Evolutionary conservation across 1,140 invertebrate species (phyloP).

Genomic region (Heliconius hewitsoni): DNA sequence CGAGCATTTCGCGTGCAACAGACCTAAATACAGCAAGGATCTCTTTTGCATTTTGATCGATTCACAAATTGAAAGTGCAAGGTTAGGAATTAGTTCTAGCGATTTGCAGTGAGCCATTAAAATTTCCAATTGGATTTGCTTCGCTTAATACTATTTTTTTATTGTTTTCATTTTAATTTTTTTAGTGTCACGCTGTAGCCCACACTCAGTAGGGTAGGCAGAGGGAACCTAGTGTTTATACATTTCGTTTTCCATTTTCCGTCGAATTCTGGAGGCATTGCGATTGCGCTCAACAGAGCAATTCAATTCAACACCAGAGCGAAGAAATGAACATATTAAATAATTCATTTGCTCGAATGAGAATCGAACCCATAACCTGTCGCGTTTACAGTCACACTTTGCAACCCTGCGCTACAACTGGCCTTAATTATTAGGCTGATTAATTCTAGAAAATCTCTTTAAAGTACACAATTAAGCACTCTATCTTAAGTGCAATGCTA

Average conservation of each 20-base stretch:
- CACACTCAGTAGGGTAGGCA: no score
- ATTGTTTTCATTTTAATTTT: neutral
- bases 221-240: no score
- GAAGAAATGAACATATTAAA: no score
- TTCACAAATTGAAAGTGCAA: slow-evolving; percentile 45
- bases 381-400: no score
- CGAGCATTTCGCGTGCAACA: slow-evolving; percentile 52
- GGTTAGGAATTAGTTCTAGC: slow-evolving; percentile 26
- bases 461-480: slow-evolving; percentile 34
- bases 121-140: neutral
- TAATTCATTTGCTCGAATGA: no score
- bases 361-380: no score
- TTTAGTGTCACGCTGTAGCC: no score
- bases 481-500: slow-evolving; percentile 39
- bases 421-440: neutral
- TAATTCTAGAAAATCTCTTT: slow-evolving; percentile 22
- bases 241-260: no score
- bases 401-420: no score
- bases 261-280: no score
- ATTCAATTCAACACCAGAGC: no score
- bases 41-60: slow-evolving; percentile 56
- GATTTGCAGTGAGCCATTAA: neutral
- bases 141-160: neutral
- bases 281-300: no score
- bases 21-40: slow-evolving; percentile 61